A percentile compares a stretch with the other conserved stretches of the same genome.
phyloP scores from a whole-genome alignment of 2,888 invertebrate species.

The Scrobipalpa atriplicella region DNA sequence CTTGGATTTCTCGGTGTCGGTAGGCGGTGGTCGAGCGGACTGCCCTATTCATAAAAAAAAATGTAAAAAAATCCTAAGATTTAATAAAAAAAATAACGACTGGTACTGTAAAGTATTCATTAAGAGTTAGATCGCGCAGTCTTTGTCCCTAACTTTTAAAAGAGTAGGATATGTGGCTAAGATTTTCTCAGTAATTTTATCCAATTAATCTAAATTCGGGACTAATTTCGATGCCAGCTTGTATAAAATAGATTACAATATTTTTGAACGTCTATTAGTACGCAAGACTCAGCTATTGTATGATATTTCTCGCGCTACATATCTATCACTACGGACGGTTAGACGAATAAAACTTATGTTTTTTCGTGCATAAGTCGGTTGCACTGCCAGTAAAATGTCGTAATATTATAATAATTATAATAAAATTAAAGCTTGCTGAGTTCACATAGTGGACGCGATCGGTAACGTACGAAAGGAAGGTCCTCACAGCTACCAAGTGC shows the following conservation, averaged over 20 bases:
- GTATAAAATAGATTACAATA: conserved; percentile 32
- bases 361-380: conserved; percentile 60
- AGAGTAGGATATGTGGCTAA: conserved; percentile 43
- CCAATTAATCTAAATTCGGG: conserved; percentile 11
- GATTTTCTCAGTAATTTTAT: conserved; percentile 27
- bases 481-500: background rate
- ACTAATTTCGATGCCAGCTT: conserved; percentile 18
- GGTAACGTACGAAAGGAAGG: conserved; percentile 23
- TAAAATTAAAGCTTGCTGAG: conserved; percentile 57
- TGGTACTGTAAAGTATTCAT: conserved; percentile 53
- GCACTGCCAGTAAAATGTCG: conserved; percentile 73
- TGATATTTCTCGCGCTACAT: conserved; percentile 68
- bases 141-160: conserved; percentile 36
- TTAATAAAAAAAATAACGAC: conserved; percentile 53
- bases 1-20: conserved; percentile 47
- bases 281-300: conserved; percentile 57
- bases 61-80: conserved; percentile 40
- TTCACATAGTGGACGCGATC: conserved; percentile 67
- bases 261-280: conserved; percentile 37
- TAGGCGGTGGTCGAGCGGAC: conserved; percentile 37
- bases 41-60: conserved; percentile 36
- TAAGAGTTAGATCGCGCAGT: conserved; percentile 45
- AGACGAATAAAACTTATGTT: conserved; percentile 9
- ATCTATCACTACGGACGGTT: conserved; percentile 53
- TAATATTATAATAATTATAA: conserved; percentile 34